These are phyloP conservation scores for Acronicta aceris DNA, from an alignment of 2,888 invertebrate genomes.

Conservation along the genomic window DNA sequence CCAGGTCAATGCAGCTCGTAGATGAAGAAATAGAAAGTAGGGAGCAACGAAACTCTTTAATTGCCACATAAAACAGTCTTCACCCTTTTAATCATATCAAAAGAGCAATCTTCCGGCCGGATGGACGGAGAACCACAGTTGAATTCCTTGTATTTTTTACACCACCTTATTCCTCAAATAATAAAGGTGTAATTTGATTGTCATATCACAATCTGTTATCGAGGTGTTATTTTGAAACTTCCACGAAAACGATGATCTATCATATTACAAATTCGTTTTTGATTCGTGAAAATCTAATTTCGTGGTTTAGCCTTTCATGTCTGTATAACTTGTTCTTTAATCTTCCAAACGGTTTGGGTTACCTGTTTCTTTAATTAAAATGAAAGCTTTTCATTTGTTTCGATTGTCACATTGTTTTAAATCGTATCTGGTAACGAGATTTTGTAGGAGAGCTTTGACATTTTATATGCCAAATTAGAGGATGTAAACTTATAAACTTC, in stretches of 20 bases:
- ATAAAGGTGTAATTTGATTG: slow-evolving; percentile 65
- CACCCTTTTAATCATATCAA: slow-evolving; percentile 89
- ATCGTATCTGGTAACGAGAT: slow-evolving; percentile 42
- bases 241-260: slow-evolving; percentile 81
- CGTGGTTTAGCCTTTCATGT: slow-evolving; percentile 73
- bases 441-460: slow-evolving; percentile 44
- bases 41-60: slow-evolving; percentile 81
- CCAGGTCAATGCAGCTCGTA: slow-evolving; percentile 35
- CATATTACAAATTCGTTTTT: slow-evolving; percentile 86
- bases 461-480: slow-evolving; percentile 35
- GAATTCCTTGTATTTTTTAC: slow-evolving; percentile 54
- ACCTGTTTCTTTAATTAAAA: slow-evolving; percentile 59
- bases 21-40: slow-evolving; percentile 71
- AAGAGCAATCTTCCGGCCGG: slow-evolving; percentile 87
- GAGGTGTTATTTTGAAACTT: slow-evolving; percentile 78
- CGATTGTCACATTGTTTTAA: slow-evolving; percentile 52
- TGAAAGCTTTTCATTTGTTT: slow-evolving; percentile 41
- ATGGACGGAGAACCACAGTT: slow-evolving; percentile 73
- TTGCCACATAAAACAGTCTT: slow-evolving; percentile 87
- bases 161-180: slow-evolving; percentile 52
- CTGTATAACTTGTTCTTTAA: slow-evolving; percentile 71
- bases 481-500: slow-evolving; percentile 17
- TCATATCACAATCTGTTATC: slow-evolving; percentile 59
- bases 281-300: slow-evolving; percentile 86
- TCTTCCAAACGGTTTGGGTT: slow-evolving; percentile 66